phyloP scores from a whole-genome alignment of 2,797 vertebrate species.

The Enteromius afrohamiltoni region DNA sequence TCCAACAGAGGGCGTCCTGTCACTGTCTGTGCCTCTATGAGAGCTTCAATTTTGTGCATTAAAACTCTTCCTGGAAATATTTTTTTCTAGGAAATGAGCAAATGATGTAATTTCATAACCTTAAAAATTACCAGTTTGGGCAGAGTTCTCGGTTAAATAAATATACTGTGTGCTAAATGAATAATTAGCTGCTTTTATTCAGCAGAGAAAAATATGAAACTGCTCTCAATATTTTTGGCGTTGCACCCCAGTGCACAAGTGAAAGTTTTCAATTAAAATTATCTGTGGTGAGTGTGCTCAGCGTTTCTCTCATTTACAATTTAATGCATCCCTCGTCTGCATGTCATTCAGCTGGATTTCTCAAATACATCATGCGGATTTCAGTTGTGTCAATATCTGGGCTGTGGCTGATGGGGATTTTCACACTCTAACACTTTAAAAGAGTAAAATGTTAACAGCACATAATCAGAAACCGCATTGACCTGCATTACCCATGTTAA shows the following conservation, averaged over 20 bases:
- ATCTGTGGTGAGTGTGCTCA: constrained; percentile 58
- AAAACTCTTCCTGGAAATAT: constrained; percentile 10
- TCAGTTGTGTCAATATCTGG: constrained; percentile 20
- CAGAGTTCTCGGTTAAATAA: constrained; percentile 60
- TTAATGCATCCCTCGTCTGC: constrained; percentile 68
- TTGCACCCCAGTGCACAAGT: constrained; percentile 66
- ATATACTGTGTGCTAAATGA: constrained; percentile 58
- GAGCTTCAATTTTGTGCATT: background rate
- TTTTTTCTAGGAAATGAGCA: constrained; percentile 25
- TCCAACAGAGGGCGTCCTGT: constrained; percentile 72
- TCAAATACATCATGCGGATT: constrained; percentile 16
- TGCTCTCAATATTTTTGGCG: constrained; percentile 64
- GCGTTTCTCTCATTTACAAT: constrained; percentile 53
- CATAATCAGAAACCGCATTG: constrained; percentile 24
- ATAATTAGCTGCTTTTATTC: constrained; percentile 67
- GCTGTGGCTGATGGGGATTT: constrained; percentile 1
- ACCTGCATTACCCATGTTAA: constrained; percentile 10
- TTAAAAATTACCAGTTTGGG: constrained; percentile 51
- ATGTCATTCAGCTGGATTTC: constrained; percentile 58
- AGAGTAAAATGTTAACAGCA: constrained; percentile 25
- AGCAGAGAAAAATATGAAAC: constrained; percentile 65
- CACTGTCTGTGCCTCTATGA: constrained; percentile 54
- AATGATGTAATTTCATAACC: constrained; percentile 38
- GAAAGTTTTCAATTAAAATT: constrained; percentile 73
- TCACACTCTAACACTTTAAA: background rate